Evolutionary conservation across 2,888 invertebrate genomes (phyloP).

Genomic region (Ormia ochracea): DNA sequence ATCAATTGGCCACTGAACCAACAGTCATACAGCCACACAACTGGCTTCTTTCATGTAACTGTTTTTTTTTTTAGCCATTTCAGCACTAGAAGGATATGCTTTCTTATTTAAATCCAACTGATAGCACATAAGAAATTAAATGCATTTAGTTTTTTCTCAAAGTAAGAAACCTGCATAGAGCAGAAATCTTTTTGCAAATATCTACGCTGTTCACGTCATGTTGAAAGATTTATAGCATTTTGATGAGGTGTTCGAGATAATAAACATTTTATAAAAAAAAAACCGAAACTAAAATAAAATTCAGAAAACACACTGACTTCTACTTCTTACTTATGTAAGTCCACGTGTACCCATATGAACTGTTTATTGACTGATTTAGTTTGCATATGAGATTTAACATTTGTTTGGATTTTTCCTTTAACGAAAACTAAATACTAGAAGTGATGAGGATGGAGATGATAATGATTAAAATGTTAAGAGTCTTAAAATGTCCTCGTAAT

Average conservation of each 20-base stretch:
- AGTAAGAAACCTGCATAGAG: background rate
- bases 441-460: slow-evolving; percentile 49
- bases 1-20: slow-evolving; percentile 8
- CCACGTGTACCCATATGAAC: slow-evolving; percentile 13
- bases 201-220: background rate
- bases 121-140: slow-evolving; percentile 43
- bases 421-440: slow-evolving; percentile 5
- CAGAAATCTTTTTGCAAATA: background rate
- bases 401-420: background rate
- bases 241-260: slow-evolving; percentile 52
- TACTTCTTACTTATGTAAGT: too few relatives aligned
- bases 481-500: slow-evolving; percentile 50
- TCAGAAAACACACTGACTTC: background rate
- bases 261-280: slow-evolving; percentile 1
- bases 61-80: slow-evolving; percentile 23
- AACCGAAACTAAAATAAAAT: background rate
- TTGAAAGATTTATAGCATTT: slow-evolving; percentile 53
- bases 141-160: background rate
- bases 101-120: slow-evolving; percentile 48
- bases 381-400: slow-evolving; percentile 34
- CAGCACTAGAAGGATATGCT: slow-evolving; percentile 15
- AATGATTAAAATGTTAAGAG: slow-evolving; percentile 44
- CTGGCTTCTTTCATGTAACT: slow-evolving; percentile 42
- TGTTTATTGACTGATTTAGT: background rate
- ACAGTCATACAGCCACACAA: slow-evolving; percentile 30